Conservation (phyloP, 2,113 vertebrate genomes). For the Microcebus murinus region DNA sequence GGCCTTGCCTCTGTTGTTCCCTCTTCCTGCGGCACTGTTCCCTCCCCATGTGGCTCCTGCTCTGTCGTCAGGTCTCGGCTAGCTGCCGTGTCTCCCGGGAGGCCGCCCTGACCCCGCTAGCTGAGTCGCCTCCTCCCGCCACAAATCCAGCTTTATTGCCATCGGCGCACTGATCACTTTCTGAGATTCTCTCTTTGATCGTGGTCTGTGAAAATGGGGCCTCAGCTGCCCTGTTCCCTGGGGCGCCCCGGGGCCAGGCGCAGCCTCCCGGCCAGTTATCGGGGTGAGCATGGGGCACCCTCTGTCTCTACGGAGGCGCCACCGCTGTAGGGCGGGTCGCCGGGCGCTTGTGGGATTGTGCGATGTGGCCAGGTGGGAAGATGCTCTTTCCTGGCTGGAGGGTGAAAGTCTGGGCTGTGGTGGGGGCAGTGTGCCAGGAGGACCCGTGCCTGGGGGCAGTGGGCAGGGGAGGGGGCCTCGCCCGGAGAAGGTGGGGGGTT, state of each 20-base stretch:
- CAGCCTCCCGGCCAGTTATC: background rate
- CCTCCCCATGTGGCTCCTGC: fast-evolving
- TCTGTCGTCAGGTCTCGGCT: fast-evolving
- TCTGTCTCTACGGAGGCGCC: fast-evolving
- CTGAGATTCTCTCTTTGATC: background rate
- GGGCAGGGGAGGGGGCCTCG: fast-evolving
- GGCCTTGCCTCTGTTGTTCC: background rate
- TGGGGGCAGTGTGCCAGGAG: background rate
- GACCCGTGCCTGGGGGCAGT: fast-evolving
- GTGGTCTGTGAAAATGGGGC: background rate
- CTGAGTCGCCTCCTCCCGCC: background rate
- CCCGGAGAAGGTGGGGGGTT: background rate
- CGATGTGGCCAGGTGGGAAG: too few species aligned
- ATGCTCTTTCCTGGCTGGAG: fast-evolving
- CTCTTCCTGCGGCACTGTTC: fast-evolving
- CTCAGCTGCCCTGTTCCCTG: background rate
- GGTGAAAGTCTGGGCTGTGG: background rate
- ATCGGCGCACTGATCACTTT: fast-evolving
- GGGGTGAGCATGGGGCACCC: too few species aligned
- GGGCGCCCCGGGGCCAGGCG: fast-evolving
- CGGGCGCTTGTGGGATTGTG: background rate
- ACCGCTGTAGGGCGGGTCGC: fast-evolving
- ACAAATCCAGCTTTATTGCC: too few species aligned
- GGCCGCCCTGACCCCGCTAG: background rate
- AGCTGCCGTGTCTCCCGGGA: fast-evolving